phyloP scores from a whole-genome alignment of 2,888 invertebrate species.

The Baccha elongata region DNA sequence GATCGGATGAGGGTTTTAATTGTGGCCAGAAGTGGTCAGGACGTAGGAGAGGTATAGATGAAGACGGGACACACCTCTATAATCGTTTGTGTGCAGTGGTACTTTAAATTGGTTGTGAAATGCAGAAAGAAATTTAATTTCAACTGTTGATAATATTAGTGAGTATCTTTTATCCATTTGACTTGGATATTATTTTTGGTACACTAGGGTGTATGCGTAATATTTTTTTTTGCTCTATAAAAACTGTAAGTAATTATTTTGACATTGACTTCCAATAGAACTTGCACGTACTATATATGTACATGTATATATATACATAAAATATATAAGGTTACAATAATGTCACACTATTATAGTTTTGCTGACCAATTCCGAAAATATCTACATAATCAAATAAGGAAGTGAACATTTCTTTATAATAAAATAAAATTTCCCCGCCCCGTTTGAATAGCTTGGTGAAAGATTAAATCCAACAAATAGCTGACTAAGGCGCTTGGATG shows the following conservation, averaged over 20 bases:
- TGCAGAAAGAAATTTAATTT: slow-evolving; percentile 20
- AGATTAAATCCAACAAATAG: slow-evolving; percentile 14
- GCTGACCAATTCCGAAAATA: not conserved
- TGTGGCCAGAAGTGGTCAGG: slow-evolving; percentile 4
- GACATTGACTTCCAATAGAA: not conserved
- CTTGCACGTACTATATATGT: too few relatives aligned
- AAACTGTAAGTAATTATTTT: slow-evolving; percentile 6
- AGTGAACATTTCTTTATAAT: not conserved
- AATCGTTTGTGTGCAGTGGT: slow-evolving; percentile 50
- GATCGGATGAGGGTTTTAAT: slow-evolving; percentile 46
- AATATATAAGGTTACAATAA: not conserved
- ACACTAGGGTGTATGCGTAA: slow-evolving; percentile 21
- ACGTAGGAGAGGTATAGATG: not conserved
- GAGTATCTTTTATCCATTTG: slow-evolving; percentile 1
- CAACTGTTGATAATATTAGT: not conserved
- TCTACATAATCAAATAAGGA: not conserved
- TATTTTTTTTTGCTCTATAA: not conserved
- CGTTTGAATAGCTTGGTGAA: not conserved
- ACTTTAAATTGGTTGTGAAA: slow-evolving; percentile 31
- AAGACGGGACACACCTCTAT: slow-evolving; percentile 36
- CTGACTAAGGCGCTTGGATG: slow-evolving; percentile 7
- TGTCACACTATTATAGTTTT: not conserved
- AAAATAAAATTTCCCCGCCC: not conserved
- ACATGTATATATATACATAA: not conserved
- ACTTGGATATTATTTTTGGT: not conserved